phyloP scores from a whole-genome alignment of 2,113 vertebrate genomes.

The Mugil cephalus region DNA sequence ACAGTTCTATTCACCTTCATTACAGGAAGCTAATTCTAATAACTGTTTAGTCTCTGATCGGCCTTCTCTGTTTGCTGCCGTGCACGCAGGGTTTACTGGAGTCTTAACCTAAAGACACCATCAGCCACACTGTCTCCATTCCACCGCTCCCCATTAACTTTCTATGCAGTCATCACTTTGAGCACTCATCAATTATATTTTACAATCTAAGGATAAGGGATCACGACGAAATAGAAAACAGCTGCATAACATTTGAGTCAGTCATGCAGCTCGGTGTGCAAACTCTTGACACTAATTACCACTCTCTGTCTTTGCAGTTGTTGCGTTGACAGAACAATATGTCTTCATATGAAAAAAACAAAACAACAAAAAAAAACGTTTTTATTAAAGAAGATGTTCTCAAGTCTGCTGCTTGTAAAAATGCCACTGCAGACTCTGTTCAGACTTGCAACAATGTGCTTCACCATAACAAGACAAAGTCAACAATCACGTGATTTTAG shows the following conservation, averaged over 20 bases:
- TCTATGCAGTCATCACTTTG: slow-evolving; percentile 66
- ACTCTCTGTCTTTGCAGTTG: slow-evolving; percentile 5
- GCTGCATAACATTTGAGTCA: slow-evolving; percentile 25
- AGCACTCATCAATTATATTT: slow-evolving; percentile 60
- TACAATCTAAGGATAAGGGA: slow-evolving; percentile 38
- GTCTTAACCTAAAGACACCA: slow-evolving; percentile 73
- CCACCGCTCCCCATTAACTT: slow-evolving; percentile 44
- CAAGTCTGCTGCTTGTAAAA: neutral
- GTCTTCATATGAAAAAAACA: neutral
- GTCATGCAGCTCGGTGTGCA: slow-evolving; percentile 14
- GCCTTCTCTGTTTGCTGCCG: slow-evolving; percentile 50
- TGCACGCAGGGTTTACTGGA: slow-evolving; percentile 68
- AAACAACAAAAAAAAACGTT: too few relatives aligned
- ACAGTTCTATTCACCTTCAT: slow-evolving; percentile 55
- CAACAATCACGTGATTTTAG: neutral
- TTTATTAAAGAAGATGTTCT: too few relatives aligned
- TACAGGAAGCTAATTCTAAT: slow-evolving; percentile 72
- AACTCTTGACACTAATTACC: slow-evolving; percentile 27
- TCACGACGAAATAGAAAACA: slow-evolving; percentile 36
- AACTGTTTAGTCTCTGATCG: slow-evolving; percentile 76
- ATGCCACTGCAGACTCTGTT: neutral
- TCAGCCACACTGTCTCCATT: slow-evolving; percentile 69
- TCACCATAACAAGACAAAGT: slow-evolving; percentile 11
- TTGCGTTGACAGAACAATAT: slow-evolving; percentile 6
- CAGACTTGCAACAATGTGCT: neutral